These are phyloP conservation scores for Myrmecobius fasciatus DNA, from an alignment of 2,113 vertebrate species.

Conservation along the genomic window DNA sequence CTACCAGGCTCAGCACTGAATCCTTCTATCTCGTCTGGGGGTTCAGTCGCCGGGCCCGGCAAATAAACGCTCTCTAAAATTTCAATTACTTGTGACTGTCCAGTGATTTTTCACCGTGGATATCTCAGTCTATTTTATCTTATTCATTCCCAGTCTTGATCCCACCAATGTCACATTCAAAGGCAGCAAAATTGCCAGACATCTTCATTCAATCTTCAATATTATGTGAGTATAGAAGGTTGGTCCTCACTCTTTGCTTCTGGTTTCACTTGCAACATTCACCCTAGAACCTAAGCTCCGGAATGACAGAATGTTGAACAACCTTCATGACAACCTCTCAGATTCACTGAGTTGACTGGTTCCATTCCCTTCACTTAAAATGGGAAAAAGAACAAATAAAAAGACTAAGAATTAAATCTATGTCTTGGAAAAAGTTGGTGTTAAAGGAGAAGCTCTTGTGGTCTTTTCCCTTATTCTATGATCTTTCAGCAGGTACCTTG, in stretches of 20 bases:
- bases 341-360: background rate
- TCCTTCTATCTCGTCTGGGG: too few relatives aligned
- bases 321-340: background rate
- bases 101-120: too few relatives aligned
- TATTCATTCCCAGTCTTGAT: background rate
- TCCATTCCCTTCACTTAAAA: background rate
- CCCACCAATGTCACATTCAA: background rate
- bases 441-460: background rate
- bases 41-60: too few relatives aligned
- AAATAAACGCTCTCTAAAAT: too few relatives aligned
- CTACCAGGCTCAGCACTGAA: too few relatives aligned
- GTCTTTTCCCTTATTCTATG: background rate
- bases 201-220: background rate
- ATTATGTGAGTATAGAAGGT: background rate
- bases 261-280: background rate
- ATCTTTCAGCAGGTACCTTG: background rate
- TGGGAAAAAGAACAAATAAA: background rate
- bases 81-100: too few relatives aligned
- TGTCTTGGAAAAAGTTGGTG: background rate
- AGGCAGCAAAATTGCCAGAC: background rate
- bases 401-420: background rate
- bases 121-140: background rate
- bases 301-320: background rate
- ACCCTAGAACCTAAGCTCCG: background rate
- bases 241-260: background rate